A percentile compares a stretch with the other conserved stretches of the same genome.
These are phyloP conservation scores for Varecia variegata DNA, from an alignment of 2,797 vertebrate species.

Conservation along the genomic window DNA sequence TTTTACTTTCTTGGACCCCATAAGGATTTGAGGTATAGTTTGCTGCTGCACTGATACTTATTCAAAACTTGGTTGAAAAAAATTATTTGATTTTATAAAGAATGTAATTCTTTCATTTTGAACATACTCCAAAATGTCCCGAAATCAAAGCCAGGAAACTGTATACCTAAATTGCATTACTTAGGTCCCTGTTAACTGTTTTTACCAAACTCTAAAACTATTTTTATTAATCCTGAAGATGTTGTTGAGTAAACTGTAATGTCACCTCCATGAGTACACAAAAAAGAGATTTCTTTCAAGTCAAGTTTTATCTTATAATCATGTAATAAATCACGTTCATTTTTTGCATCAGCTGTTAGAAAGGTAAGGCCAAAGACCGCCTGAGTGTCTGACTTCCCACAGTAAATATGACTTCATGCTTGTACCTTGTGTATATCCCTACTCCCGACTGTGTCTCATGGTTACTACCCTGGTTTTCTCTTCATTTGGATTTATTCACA, in stretches of 20 bases:
- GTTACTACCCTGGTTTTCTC: neutral
- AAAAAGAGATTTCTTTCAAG: neutral
- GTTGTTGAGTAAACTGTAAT: neutral
- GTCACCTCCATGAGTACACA: neutral
- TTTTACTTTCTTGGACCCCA: neutral
- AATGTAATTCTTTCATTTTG: neutral
- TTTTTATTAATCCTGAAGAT: neutral
- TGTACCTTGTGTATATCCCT: too few relatives aligned
- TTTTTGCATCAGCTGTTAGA: neutral
- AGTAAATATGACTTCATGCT: accelerated
- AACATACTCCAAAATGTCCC: neutral
- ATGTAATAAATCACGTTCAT: accelerated
- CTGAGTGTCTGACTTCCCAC: accelerated
- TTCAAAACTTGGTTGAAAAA: neutral
- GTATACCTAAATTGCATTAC: neutral
- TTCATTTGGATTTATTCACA: neutral
- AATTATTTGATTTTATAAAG: neutral
- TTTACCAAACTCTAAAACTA: neutral
- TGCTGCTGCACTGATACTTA: neutral
- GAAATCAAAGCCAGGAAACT: neutral
- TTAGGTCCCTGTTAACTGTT: neutral
- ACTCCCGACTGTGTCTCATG: neutral
- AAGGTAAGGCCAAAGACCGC: neutral
- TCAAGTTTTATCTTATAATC: neutral
- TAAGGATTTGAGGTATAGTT: neutral